Evolutionary conservation across 1,140 invertebrate species (phyloP).

Genomic region (Pinna nobilis): DNA sequence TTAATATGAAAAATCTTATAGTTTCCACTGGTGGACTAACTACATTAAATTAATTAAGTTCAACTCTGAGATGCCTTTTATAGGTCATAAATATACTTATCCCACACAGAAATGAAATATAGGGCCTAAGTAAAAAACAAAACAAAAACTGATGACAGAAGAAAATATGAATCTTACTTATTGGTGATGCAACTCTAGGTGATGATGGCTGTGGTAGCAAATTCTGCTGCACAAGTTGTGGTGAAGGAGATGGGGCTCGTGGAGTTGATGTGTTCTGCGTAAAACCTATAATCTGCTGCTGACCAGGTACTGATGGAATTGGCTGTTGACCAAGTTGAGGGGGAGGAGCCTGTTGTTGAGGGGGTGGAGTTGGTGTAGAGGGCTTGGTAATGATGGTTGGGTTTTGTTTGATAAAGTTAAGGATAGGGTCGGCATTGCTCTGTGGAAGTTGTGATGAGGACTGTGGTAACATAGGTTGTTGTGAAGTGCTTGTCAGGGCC

Average conservation of each 20-base stretch:
- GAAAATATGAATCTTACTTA: conserved; percentile 64
- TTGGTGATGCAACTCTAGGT: conserved; percentile 72
- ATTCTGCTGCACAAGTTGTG: conserved; percentile 54
- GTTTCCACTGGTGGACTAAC: no score
- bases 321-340: conserved; percentile 4
- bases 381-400: conserved; percentile 70
- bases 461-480: conserved; percentile 59
- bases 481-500: conserved; percentile 23
- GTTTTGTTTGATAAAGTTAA: conserved; percentile 69
- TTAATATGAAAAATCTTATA: no score
- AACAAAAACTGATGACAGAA: background rate
- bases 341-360: conserved; percentile 16
- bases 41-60: no score
- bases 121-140: background rate
- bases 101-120: no score
- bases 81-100: no score
- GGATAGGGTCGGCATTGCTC: conserved; percentile 82
- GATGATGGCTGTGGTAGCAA: conserved; percentile 61
- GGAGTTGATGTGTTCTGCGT: conserved; percentile 45
- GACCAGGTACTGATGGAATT: background rate
- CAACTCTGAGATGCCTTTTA: no score
- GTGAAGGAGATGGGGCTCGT: conserved; percentile 47
- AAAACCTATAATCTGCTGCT: conserved; percentile 35
- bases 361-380: conserved; percentile 62
- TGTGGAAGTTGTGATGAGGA: conserved; percentile 60